These are phyloP conservation scores for Eupeodes latifasciatus DNA, from an alignment of 2,888 invertebrate genomes.

Conservation along the genomic window DNA sequence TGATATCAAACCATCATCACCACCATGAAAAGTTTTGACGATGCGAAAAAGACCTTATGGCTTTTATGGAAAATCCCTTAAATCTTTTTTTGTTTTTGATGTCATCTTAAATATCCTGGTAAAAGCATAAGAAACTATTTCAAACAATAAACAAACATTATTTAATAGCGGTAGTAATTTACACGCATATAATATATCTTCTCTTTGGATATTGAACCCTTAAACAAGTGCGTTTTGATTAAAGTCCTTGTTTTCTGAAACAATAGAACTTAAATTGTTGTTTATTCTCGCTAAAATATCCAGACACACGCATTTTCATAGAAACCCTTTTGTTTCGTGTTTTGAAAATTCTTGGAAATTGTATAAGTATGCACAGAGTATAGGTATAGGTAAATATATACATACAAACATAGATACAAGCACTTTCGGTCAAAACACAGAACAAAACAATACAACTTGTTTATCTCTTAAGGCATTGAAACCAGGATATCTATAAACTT, in stretches of 20 bases:
- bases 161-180: not conserved
- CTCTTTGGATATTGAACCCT: not conserved
- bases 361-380: no score
- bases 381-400: no score
- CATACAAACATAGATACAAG: not conserved
- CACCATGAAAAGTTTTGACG: not conserved
- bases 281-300: not conserved
- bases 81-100: not conserved
- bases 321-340: not conserved
- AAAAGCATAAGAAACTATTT: not conserved
- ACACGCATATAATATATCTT: not conserved
- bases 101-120: not conserved
- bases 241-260: conserved; percentile 26
- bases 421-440: not conserved
- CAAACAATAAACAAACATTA: not conserved
- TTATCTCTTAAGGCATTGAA: conserved; percentile 50
- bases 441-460: conserved; percentile 38
- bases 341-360: not conserved
- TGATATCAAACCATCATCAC: no score
- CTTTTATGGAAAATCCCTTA: not conserved
- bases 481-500: conserved; percentile 29
- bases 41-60: not conserved
- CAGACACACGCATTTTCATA: not conserved
- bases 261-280: conserved; percentile 3
- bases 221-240: conserved; percentile 22